Base-by-base conservation (phyloP, 2,797 vertebrate species). In the Pantherophis vulpinus region DNA sequence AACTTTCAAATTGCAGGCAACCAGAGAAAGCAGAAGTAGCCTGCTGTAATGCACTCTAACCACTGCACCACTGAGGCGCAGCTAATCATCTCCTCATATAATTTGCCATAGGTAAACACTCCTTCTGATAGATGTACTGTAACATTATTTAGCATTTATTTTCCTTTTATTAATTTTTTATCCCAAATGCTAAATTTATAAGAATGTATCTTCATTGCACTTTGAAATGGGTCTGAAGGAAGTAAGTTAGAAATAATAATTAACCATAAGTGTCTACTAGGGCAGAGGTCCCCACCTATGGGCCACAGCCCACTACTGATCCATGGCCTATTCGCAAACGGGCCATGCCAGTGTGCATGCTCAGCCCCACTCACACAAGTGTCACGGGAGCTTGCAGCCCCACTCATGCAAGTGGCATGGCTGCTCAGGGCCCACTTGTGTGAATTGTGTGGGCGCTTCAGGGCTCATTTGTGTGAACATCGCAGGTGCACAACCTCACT, bases 401-500 rank as follows among this genome's bases (percentile, higher is more conserved):
- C 63, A 66, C 13, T n/a, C 12, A 13, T 4, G 4, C 63, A 66
- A 66, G 29, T 0, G 0, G 12, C 29, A 66, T 5, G 29, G 5
- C 2, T 14, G 2, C 63, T 70, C 5, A 1, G 29, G 13, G 29
- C 12, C 63, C 63, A 70, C 13, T 66, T 66, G 63, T 14, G 60
- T 11, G 3, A n/a, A 27, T 29, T 13, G 61, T 12, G 2, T 23
- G 59, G 20, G 20, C 0, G 23, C 20, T 60, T 25, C 7, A 9
- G 7, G 2, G 6, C 59, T 60, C 18, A 59, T 4, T 23, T 2
- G 25, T 23, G 59, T 2, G 7, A 60, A 7, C 8, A 10, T 9
- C 0, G 6, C 58, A 13, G 9, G 29, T 0, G 0, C 0, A 4
- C 61, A 14, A 25, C 61, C 29, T 2, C 9, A 66, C 61, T 70